Base-by-base conservation (phyloP, 2,797 vertebrate species). In the Malurus leucopterus region DNA sequence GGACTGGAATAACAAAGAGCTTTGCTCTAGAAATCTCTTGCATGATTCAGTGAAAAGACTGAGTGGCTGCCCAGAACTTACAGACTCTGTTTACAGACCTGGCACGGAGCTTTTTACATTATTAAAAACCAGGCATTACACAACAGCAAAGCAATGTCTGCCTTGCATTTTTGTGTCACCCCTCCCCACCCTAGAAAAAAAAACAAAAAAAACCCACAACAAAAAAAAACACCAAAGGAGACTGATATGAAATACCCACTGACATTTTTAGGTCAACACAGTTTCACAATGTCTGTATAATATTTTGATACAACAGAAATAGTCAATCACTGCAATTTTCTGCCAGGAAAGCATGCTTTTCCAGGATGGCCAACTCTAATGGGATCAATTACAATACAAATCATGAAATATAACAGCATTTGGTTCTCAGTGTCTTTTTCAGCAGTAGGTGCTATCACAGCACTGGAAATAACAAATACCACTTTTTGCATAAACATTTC, bases 191-290 rank as follows among this genome's bases (percentile, higher is more conserved):
- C 18, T 6, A 19, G 50, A 8, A 53, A 38, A 74, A 16, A 3
- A n/a, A 29, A n/a, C n/a, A n/a, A 43, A 29, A n/a, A 40, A 11
- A 29, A 32, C 1, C n/a, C 21, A 36, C 36, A 36, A 36, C 34
- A 50, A 23, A 0, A 10, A 7, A 57, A 22, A 46, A 20, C 1
- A 13, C 14, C 27, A 26, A 50, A 38, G 7, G 71, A 1, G 5
- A 86, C 49, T 71, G 72, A 76, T 62, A 46, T 36, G 51, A 89
- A 86, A 95, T 64, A 74, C 7, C 6, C 41, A 65, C 29, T 95
- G 93, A 91, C 88, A 72, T 89, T 93, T 94, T 90, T 83, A 93
- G 91, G 95, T 89, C 93, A 93, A 62, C 32, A 67, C 47, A 74
- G 63, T 44, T 88, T 62, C 82, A 55, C 6, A 50, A 47, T 0